phyloP scores from a whole-genome alignment of 2,113 vertebrate genomes.

The Prunella fulvescens region DNA sequence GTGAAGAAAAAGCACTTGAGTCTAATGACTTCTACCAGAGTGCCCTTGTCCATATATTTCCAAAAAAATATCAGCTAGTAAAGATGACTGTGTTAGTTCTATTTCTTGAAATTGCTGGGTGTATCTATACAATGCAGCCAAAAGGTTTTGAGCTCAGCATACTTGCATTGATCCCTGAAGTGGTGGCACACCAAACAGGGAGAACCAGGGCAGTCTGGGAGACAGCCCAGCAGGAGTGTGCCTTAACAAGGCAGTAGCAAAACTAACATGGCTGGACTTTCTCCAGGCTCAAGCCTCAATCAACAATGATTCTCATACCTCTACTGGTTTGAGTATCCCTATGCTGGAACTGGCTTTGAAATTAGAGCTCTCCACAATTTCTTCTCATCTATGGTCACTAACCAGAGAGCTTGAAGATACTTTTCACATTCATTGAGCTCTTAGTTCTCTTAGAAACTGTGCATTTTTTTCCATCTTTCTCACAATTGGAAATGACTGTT shows the following conservation, averaged over 20 bases:
- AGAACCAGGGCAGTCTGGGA: rapidly evolving
- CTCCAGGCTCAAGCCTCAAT: neutral
- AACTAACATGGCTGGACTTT: neutral
- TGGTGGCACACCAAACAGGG: neutral
- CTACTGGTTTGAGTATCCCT: neutral
- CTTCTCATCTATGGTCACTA: neutral
- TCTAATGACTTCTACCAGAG: neutral
- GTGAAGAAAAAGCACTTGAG: neutral
- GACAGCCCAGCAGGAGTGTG: neutral
- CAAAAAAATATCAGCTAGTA: neutral
- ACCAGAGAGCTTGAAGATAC: neutral
- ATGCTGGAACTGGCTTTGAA: neutral
- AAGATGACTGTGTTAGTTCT: neutral
- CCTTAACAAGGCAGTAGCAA: neutral
- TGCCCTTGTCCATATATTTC: neutral
- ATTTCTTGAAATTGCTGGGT: neutral
- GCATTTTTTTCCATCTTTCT: neutral
- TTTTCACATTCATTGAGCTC: neutral
- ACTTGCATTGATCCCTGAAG: neutral
- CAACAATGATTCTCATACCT: neutral
- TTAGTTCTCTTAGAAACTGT: neutral
- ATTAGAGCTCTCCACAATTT: neutral
- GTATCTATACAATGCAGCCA: neutral
- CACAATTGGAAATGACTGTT: neutral
- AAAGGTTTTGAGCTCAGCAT: neutral